phyloP scores from a whole-genome alignment of 2,113 vertebrate genomes.

The Cinclus mexicanus region DNA sequence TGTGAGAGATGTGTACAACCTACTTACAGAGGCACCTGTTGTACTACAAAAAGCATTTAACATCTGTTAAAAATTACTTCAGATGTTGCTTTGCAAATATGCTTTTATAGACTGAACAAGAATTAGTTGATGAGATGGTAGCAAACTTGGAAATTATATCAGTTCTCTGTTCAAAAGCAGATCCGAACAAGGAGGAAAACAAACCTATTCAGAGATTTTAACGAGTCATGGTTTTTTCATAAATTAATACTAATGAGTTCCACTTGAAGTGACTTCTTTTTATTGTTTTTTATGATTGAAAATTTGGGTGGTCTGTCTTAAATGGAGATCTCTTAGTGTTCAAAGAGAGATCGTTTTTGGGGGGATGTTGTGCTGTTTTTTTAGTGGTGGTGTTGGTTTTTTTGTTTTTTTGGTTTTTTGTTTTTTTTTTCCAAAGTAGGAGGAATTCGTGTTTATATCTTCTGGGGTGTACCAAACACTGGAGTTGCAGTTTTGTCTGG shows the following conservation, averaged over 20 bases:
- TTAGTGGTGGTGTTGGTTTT: not conserved
- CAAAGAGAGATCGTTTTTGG: slow-evolving; percentile 56
- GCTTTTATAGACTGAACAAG: not conserved
- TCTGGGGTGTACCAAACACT: not conserved
- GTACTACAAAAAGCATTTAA: not conserved
- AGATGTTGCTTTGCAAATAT: not conserved
- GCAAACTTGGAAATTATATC: not conserved
- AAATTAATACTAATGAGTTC: slow-evolving; percentile 39
- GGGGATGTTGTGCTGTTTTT: not conserved
- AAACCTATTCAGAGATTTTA: slow-evolving; percentile 3
- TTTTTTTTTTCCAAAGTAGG: not conserved
- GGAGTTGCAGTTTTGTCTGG: not conserved
- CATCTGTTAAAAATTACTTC: not conserved
- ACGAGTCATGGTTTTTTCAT: slow-evolving; percentile 30
- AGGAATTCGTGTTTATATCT: slow-evolving; percentile 30
- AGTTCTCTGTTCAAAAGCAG: not conserved
- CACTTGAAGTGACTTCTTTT: slow-evolving; percentile 30
- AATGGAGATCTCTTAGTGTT: slow-evolving; percentile 43
- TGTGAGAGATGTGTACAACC: not conserved
- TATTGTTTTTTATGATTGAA: slow-evolving; percentile 51
- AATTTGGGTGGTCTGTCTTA: slow-evolving; percentile 47
- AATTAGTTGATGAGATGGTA: not conserved
- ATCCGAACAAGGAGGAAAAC: not conserved
- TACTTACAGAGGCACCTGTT: not conserved
- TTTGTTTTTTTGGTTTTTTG: not conserved